phyloP scores from a whole-genome alignment of 2,113 vertebrate genomes.

The Noctilio leporinus region DNA sequence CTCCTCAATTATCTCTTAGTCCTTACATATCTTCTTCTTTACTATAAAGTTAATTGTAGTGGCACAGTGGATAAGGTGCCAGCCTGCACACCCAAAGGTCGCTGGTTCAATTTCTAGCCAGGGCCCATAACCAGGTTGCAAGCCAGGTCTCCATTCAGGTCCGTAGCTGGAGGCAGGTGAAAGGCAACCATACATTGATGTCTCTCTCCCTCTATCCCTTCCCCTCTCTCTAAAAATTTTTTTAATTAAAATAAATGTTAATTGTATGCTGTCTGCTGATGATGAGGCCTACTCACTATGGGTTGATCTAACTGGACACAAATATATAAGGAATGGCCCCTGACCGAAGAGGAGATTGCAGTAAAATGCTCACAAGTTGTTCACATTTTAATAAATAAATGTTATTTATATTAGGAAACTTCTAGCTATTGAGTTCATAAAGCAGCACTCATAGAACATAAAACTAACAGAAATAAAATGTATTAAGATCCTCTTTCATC shows the following conservation, averaged over 20 bases:
- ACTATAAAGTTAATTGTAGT: background rate
- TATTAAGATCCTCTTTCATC: background rate
- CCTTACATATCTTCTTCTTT: background rate
- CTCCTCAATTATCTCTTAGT: background rate
- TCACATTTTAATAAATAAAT: background rate
- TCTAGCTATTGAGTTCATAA: background rate
- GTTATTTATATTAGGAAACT: background rate
- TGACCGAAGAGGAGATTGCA: background rate
- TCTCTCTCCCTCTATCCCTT: no score
- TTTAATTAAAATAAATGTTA: no score
- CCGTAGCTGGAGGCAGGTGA: no score
- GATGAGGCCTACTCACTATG: background rate
- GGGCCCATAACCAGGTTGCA: no score
- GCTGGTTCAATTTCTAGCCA: no score
- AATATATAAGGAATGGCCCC: background rate
- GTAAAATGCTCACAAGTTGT: background rate
- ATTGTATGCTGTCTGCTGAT: background rate
- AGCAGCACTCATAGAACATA: background rate
- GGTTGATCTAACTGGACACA: background rate
- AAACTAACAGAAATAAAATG: slow-evolving; percentile 9
- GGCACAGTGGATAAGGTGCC: no score
- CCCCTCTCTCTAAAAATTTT: no score
- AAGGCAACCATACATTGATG: no score
- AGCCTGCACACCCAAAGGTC: no score
- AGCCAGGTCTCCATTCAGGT: no score